Evolutionary conservation across 2,888 invertebrate genomes (phyloP).

Genomic region (Protonemura montana): DNA sequence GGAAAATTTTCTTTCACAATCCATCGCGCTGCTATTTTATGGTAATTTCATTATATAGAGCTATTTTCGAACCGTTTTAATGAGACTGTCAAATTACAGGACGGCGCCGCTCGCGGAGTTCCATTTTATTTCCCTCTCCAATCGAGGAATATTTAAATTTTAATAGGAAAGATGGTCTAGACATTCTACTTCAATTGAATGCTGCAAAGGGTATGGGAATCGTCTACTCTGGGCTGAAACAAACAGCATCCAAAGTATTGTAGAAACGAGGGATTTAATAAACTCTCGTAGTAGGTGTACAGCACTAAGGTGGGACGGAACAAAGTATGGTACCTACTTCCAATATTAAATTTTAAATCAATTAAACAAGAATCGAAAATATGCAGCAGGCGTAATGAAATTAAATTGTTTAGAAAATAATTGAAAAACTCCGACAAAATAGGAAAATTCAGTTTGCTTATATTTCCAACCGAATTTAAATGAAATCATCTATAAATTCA

Average conservation of each 20-base stretch:
- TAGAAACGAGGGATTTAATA: too few species aligned
- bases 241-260: background rate
- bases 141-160: conserved; percentile 12
- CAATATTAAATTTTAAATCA: background rate
- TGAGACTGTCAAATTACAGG: background rate
- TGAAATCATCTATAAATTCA: background rate
- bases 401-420: background rate
- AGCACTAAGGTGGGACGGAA: too few species aligned
- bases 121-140: background rate
- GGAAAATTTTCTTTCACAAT: background rate
- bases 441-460: background rate
- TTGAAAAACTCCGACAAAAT: too few species aligned
- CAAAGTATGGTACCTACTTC: too few species aligned
- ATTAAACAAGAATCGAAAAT: background rate
- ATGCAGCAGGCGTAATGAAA: background rate
- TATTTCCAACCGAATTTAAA: background rate
- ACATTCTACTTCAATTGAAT: background rate
- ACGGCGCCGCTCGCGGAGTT: background rate
- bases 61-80: conserved; percentile 4
- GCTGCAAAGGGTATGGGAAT: background rate
- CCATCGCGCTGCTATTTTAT: conserved; percentile 7
- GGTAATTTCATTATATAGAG: background rate
- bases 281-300: too few species aligned
- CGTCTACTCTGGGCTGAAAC: background rate
- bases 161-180: background rate